Evolutionary conservation across 2,888 invertebrate species (phyloP).

Genomic region (Chydorus sphaericus): DNA sequence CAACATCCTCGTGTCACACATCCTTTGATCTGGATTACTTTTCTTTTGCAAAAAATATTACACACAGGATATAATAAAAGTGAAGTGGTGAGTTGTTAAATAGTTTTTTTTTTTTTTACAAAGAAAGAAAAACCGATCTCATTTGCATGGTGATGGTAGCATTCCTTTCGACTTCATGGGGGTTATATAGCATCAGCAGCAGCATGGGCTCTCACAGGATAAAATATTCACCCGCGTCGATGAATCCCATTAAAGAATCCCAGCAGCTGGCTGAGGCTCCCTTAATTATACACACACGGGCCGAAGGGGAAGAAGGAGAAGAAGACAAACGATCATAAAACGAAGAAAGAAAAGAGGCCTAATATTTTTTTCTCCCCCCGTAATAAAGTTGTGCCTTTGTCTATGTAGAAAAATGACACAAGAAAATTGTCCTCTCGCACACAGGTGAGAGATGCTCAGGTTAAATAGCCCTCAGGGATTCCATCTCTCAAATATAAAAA

Average conservation of each 20-base stretch:
- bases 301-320: background rate
- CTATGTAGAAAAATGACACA: no score
- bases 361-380: background rate
- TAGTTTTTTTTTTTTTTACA: background rate
- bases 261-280: background rate
- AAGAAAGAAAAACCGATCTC: background rate
- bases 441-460: no score
- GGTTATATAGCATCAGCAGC: no score
- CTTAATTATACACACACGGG: background rate
- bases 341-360: background rate
- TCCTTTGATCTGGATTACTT: no score
- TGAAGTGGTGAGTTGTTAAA: no score
- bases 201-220: background rate
- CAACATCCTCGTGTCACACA: background rate
- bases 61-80: no score
- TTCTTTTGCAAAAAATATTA: no score
- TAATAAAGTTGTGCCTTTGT: conserved; percentile 1
- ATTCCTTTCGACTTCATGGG: background rate
- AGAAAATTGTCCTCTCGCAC: no score
- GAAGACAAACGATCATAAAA: background rate
- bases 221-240: background rate
- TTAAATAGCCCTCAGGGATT: no score
- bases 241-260: background rate
- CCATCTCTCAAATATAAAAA: no score
- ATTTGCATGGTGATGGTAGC: conserved; percentile 5